These are phyloP conservation scores for Muntiacus muntjak DNA, from an alignment of 2,113 vertebrate genomes.

Conservation along the genomic window DNA sequence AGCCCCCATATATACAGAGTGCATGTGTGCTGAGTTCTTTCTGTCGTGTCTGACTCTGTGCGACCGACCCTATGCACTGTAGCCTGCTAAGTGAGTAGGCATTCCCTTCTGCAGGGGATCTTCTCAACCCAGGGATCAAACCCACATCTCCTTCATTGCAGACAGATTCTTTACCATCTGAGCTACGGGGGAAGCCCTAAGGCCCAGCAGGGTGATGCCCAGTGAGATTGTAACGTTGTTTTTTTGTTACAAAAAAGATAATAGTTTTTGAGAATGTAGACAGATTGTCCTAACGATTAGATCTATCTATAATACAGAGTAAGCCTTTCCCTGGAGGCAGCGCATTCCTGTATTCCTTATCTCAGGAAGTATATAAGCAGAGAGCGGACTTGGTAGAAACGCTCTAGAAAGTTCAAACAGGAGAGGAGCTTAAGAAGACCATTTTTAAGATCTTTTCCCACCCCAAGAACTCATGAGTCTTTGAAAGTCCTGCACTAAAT, in stretches of 20 bases:
- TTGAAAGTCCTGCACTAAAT: neutral
- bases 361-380: neutral
- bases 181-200: neutral
- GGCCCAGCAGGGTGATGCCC: neutral
- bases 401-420: neutral
- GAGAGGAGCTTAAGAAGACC: neutral
- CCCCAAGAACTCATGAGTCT: neutral
- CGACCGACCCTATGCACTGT: neutral
- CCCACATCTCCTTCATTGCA: neutral
- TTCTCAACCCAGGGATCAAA: neutral
- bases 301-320: neutral
- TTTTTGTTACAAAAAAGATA: neutral
- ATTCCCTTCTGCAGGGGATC: neutral
- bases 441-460: neutral
- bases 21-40: neutral
- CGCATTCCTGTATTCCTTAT: neutral
- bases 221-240: neutral
- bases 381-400: neutral
- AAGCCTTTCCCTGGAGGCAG: neutral
- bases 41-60: neutral
- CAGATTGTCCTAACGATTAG: accelerated
- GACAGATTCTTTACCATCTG: neutral
- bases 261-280: neutral
- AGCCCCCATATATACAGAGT: neutral
- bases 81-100: neutral